Evolutionary conservation across 2,888 invertebrate species (phyloP).

Genomic region (Deilephila porcellus): DNA sequence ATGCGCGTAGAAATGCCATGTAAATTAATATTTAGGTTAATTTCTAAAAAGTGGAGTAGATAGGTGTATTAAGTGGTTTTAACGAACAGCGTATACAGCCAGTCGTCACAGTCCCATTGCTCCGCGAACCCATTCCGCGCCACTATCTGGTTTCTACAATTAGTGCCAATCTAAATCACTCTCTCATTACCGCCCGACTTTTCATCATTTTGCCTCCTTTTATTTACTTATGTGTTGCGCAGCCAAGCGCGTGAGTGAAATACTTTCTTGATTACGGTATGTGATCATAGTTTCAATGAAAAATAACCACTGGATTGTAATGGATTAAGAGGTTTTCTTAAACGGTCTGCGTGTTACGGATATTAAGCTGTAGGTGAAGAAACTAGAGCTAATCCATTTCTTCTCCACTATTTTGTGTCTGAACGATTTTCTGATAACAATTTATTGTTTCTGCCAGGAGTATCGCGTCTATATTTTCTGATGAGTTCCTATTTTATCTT

Average conservation of each 20-base stretch:
- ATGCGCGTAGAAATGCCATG: background rate
- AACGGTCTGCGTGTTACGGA: background rate
- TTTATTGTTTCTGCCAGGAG: too few species aligned
- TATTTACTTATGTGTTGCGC: constrained; percentile 4
- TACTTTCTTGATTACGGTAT: background rate
- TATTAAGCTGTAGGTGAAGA: too few species aligned
- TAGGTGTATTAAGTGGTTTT: background rate
- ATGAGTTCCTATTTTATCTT: too few species aligned
- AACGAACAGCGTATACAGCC: constrained; percentile 35
- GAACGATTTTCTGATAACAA: too few species aligned
- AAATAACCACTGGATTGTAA: background rate
- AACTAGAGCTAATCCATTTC: background rate
- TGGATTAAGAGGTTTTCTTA: background rate
- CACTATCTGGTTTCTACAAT: constrained; percentile 26
- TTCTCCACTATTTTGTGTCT: background rate
- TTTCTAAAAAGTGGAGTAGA: background rate
- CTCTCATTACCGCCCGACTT: constrained; percentile 10
- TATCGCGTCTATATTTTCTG: too few species aligned
- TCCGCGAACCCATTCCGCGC: constrained; percentile 43
- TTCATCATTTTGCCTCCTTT: constrained; percentile 13
- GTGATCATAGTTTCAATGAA: background rate
- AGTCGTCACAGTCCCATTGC: constrained; percentile 64
- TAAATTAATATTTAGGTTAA: background rate
- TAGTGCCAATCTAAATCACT: constrained; percentile 28
- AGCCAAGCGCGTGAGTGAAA: background rate